Base-by-base conservation (phyloP, 2,888 invertebrate genomes). In the Kryphioiulus occultus region DNA sequence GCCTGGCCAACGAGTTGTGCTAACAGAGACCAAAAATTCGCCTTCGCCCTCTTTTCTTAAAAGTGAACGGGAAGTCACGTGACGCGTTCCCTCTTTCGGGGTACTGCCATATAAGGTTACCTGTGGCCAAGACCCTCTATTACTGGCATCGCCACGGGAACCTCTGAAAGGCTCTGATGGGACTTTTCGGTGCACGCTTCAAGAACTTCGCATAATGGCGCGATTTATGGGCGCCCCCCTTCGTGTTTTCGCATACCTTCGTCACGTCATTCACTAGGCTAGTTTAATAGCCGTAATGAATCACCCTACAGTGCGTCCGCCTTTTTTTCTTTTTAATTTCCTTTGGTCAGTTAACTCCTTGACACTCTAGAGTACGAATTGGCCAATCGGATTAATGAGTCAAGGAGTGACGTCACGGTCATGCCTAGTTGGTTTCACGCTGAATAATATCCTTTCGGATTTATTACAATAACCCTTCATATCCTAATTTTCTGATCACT, bases 91-190 rank as follows among this genome's bases (percentile, higher is more conserved):
- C 19, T 82, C 22, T n/a, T 82, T 78, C 78, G 22, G 17, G 26
- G n/a, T 82, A 32, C 82, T 32, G 82, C 82, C 82, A 82, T 82
- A 82, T 82, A 82, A 17, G 82, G 82, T 82, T 82, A 82, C 30
- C 82, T 30, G 82, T 47, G 19, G 47, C 47, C 47, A 12, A 47
- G 47, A 47, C 47, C 47, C 47, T 47, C 47, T 47, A 47, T 47
- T 47, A 47, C 12, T 47, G 47, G 47, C 47, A 47, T 47, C 47
- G 47, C 47, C 47, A 17, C 47, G 1, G 10, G 15, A 47, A 12
- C 15, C 35, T 35, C 35, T n/a, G n/a, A n/a, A n/a, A n/a, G n/a
- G n/a, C n/a, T n/a, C n/a, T n/a, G 7, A 42, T 10, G 42, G 19
- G 47, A 47, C 47, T 47, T 47, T 47, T 47, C 19, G 47, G 19